Evolutionary conservation across 2,797 vertebrate genomes (phyloP).

Genomic region (Hemitrygon akajei): DNA sequence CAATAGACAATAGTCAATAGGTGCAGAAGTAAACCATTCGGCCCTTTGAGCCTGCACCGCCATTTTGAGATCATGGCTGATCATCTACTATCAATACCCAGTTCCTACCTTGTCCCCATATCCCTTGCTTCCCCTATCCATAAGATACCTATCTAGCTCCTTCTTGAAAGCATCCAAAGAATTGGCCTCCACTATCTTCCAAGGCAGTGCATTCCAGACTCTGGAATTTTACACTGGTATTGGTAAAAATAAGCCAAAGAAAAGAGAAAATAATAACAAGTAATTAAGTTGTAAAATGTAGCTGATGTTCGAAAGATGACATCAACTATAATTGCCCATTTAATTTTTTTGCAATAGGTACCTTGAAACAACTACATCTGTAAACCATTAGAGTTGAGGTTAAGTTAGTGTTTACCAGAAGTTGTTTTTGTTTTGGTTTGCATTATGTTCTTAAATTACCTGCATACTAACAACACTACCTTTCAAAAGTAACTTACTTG

Average conservation of each 20-base stretch:
- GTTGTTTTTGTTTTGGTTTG: neutral
- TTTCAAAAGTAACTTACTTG: neutral
- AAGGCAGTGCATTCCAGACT: too few relatives aligned
- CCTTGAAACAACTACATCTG: neutral
- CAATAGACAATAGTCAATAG: too few relatives aligned
- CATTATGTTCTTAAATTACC: neutral
- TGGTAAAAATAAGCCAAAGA: neutral
- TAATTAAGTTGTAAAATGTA: neutral
- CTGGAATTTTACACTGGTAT: neutral
- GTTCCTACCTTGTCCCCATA: too few relatives aligned
- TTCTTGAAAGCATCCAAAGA: too few relatives aligned
- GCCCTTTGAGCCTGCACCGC: too few relatives aligned
- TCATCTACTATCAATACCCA: too few relatives aligned
- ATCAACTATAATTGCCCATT: neutral
- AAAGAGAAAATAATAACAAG: neutral
- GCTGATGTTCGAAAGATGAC: neutral
- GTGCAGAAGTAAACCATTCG: too few relatives aligned
- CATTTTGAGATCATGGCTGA: too few relatives aligned
- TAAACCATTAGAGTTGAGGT: neutral
- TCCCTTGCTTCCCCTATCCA: too few relatives aligned
- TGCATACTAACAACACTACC: neutral
- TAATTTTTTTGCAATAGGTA: neutral
- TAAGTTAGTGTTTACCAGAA: neutral
- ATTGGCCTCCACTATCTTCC: too few relatives aligned
- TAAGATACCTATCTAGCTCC: too few relatives aligned